Percentiles rank a stretch among this genome's conserved stretches.
Conservation (phyloP, 2,888 invertebrate species). For the Drepana falcataria region DNA sequence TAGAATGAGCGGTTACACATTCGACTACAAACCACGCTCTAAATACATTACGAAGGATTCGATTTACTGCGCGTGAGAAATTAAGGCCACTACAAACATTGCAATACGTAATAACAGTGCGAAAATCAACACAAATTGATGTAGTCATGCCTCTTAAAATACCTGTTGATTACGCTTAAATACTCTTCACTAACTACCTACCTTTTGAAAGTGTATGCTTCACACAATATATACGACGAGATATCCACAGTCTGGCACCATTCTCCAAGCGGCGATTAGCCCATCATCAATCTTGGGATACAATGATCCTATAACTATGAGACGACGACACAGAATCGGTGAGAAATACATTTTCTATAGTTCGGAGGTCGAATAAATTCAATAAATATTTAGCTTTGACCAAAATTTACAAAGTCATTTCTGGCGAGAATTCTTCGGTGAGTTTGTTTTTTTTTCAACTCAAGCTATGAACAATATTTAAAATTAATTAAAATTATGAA, state of each 20-base stretch:
- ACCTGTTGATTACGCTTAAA: too few species aligned
- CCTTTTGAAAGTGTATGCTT: slow-evolving; percentile 13
- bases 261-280: slow-evolving; percentile 49
- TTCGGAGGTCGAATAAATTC: slow-evolving; percentile 17
- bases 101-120: too few species aligned
- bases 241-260: slow-evolving; percentile 3
- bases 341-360: slow-evolving; percentile 41
- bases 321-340: slow-evolving; percentile 46
- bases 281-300: slow-evolving; percentile 60
- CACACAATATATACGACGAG: slow-evolving; percentile 4
- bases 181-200: background rate
- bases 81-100: too few species aligned
- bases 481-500: background rate
- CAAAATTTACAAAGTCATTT: background rate
- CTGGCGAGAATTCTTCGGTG: background rate
- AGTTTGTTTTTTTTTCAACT: too few species aligned
- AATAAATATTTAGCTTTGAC: slow-evolving; percentile 17
- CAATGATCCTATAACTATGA: slow-evolving; percentile 66
- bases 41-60: too few species aligned
- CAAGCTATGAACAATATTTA: too few species aligned
- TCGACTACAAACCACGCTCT: too few species aligned
- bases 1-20: too few species aligned
- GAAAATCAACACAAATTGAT: too few species aligned
- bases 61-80: too few species aligned
- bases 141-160: too few species aligned